These are phyloP conservation scores for Sanderia malayensis DNA, from an alignment of 30 jellyfish, hydroid and myxozoan genomes.

Conservation along the genomic window DNA sequence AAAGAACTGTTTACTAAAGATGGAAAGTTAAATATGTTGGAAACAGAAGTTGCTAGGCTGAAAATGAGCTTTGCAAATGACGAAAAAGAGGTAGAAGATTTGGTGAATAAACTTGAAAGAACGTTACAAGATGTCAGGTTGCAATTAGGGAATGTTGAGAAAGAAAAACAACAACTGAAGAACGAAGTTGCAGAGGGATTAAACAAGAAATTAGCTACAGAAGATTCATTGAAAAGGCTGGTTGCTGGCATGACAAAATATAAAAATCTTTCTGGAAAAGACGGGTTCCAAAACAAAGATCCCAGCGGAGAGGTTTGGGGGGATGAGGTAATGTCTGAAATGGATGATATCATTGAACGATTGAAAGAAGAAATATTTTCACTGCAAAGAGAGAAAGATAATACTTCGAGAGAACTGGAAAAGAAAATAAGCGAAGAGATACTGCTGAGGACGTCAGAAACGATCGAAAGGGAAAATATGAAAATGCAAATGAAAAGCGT, in stretches of 20 bases:
- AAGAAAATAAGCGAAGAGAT: constrained; percentile 44
- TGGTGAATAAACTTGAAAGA: constrained; percentile 28
- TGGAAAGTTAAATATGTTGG: background rate
- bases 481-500: constrained; percentile 25
- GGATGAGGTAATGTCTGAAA: constrained; percentile 11
- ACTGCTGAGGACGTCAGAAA: constrained; percentile 39
- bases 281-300: constrained; percentile 10
- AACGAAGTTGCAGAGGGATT: constrained; percentile 21
- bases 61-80: constrained; percentile 12
- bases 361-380: constrained; percentile 34
- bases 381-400: constrained; percentile 39
- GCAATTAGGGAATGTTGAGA: constrained; percentile 32
- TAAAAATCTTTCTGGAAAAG: constrained; percentile 28
- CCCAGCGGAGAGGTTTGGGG: too few species aligned
- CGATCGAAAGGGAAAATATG: constrained; percentile 42
- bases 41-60: constrained; percentile 13
- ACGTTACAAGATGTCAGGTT: constrained; percentile 36
- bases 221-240: constrained; percentile 4
- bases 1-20: background rate
- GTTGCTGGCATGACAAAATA: constrained; percentile 13
- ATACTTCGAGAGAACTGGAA: constrained; percentile 7
- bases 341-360: constrained; percentile 11
- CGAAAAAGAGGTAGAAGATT: constrained; percentile 44
- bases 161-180: constrained; percentile 25
- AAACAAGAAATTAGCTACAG: constrained; percentile 8